Evolutionary conservation across 2,888 invertebrate species (phyloP), one percentile per base, ranked within the genome.

Genomic region (Drosophila parthenogenetica): DNA sequence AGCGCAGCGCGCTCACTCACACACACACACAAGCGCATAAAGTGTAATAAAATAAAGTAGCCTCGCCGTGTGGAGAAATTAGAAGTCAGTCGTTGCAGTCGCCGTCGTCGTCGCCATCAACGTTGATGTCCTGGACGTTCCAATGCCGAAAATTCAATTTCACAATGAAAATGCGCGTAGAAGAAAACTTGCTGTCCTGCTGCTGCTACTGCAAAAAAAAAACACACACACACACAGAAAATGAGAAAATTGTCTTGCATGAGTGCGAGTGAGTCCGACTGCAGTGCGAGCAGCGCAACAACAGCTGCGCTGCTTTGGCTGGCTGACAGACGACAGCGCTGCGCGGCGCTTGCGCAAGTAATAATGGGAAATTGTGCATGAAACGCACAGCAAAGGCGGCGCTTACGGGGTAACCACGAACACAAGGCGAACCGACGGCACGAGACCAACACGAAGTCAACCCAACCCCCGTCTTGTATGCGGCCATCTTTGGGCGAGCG

Each of bases 31-130:
- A 29, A 29, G 29, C 29, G 29, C 29, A 89, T 84, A 79, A 81
- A 83, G 80, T 84, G 85, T 90, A 90, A 90, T 91, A 91, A 91
- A 90, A 90, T 90, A 90, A 90, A 90, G 90, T 90, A 89, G 81
- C 77, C 76, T 77, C 57, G 84, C 74, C 77, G 69, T 86, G 82
- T 70, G 70, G 81, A 70, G 77, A 80, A 78, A 80, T 78, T 80
- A 80, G 77, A 76, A 80, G 80, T 64, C 77, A 72, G 54, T 40
- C 50, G 50, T 37, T 51, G 53, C 39, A 19, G 53, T 49, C 42
- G 58, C 45, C 51, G 53, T 42, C 22, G 62, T 50, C 39, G 55
- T 43, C 16, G 49, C 35, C 51, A 13, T 54, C 62, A 58, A 61
- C 69, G 66, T 58, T 73, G 61, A 64, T 64, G 64, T 70, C 77